Evolutionary conservation across 2,888 invertebrate species (phyloP), one percentile per base, ranked within the genome.

Genomic region (Papilio demoleus): DNA sequence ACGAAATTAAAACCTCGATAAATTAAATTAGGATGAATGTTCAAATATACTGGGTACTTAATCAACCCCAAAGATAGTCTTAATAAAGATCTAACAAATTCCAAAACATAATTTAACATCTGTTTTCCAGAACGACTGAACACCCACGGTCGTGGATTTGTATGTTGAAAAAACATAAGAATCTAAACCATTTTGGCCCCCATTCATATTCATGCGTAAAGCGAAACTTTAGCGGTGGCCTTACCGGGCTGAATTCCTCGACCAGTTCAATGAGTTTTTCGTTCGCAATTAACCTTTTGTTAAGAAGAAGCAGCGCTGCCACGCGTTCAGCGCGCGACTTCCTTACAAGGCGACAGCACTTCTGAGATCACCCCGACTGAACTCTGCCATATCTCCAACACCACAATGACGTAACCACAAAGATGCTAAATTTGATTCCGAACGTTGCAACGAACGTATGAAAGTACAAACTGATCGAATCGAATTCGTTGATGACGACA

Each of bases 201-300:
- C 79, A 83, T 88, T 81, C 86, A 87, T 88, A 88, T 88, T 86
- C 85, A 88, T 87, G 80, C 70, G 78, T 83, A 82, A 76, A 81
- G 81, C 81, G 87, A 87, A 86, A 84, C 87, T 85, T 84, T 83
- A 85, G 76, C 80, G 87, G 88, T 84, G 86, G 85, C 87, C 88
- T 84, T 82, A 83, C 80, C 71, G 73, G 78, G 81, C 78, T 68
- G 80, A 83, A 89, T 90, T 85, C 89, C 80, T 76, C 68, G 67
- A 77, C 80, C 73, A 72, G 84, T 73, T 75, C 76, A 79, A 81
- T 80, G 75, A 82, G 85, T 88, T 88, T 88, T 89, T 88, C 81
- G 80, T 74, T 71, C 74, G 79, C 81, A 88, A 88, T 88, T 89
- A 88, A 84, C 81, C 85, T 86, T 86, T 84, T 83, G 81, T 80